Percentiles rank a stretch among this genome's conserved stretches.
Evolutionary conservation across 2,797 vertebrate genomes (phyloP).

Genomic region (Calcarius lapponicus): DNA sequence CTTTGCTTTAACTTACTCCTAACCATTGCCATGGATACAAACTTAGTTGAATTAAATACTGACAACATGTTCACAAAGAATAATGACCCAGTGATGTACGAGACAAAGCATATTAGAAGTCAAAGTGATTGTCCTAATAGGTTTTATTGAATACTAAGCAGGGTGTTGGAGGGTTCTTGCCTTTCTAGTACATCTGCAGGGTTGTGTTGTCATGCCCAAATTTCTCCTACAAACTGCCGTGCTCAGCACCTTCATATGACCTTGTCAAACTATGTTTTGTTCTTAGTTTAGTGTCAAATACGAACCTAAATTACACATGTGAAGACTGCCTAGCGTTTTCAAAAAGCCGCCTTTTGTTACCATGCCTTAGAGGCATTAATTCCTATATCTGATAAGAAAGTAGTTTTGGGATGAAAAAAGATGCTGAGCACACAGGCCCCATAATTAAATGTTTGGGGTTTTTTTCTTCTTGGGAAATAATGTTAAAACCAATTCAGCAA

Average conservation of each 20-base stretch:
- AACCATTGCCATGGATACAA: conserved; percentile 53
- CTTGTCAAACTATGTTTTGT: neutral
- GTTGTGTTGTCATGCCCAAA: neutral
- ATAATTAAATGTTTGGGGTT: neutral
- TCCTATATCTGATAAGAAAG: neutral
- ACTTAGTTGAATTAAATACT: conserved; percentile 48
- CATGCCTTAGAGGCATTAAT: neutral
- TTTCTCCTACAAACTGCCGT: neutral
- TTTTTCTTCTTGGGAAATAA: neutral
- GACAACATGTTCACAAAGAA: conserved; percentile 52
- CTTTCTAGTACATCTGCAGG: neutral
- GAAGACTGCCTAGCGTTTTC: neutral
- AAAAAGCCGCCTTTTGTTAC: neutral
- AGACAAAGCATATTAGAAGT: conserved; percentile 47
- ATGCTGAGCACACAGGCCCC: neutral
- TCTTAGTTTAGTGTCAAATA: neutral
- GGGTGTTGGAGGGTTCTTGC: neutral
- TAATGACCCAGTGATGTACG: conserved; percentile 28
- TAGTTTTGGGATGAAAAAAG: neutral
- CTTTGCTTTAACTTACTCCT: neutral
- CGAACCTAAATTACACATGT: neutral
- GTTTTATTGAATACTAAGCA: conserved; percentile 21
- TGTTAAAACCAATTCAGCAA: neutral
- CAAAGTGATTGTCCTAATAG: conserved; percentile 20
- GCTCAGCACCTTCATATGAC: neutral